Base-by-base conservation (phyloP, 1,140 invertebrate species). In the Pogonomyrmex barbatus region DNA sequence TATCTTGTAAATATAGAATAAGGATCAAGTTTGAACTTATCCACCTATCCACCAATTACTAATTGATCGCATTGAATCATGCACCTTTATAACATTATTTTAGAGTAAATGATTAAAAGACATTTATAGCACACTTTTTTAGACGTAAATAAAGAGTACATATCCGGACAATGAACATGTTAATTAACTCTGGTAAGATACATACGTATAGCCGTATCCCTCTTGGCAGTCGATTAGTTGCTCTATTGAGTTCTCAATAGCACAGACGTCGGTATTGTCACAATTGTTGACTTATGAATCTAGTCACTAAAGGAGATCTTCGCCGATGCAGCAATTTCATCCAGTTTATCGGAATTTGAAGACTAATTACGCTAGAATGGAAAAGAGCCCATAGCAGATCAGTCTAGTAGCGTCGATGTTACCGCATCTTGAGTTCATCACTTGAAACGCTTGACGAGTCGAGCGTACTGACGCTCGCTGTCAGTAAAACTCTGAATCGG, bases 401-500 rank as follows among this genome's bases (percentile, higher is more conserved):
- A 87, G 68, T 81, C 63, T 88, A 17, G 73, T 82, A 36, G 50
- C 79, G 9, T 81, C 84, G 30, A 85, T 75, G 42, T 86, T 83
- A 36, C 42, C 65, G 4, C 39, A 58, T 36, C 45, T 73, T 2
- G 83, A 78, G 24, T 88, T 78, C 60, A 68, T 36, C 45, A 63
- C 63, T 68, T 52, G 77, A 33, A 83, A 90, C 67, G 76, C 58
- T 83, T 60, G 82, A 62, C 65, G 76, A 47, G 83, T 67, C 62
- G 65, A 90, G 76, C 87, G 89, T 56, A 50, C 77, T 30, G 50
- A 89, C 2, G 85, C 76, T 86, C 86, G 77, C 70, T 89, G 92
- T 93, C 92, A 93, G 92, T 93, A 93, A 87, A 90, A 93, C 60
- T 93, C 93, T 1, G 92, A 93, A 58, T 93, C 92, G 42, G 92